Evolutionary conservation across 2,113 vertebrate species (phyloP).

Genomic region (Bos taurus): DNA sequence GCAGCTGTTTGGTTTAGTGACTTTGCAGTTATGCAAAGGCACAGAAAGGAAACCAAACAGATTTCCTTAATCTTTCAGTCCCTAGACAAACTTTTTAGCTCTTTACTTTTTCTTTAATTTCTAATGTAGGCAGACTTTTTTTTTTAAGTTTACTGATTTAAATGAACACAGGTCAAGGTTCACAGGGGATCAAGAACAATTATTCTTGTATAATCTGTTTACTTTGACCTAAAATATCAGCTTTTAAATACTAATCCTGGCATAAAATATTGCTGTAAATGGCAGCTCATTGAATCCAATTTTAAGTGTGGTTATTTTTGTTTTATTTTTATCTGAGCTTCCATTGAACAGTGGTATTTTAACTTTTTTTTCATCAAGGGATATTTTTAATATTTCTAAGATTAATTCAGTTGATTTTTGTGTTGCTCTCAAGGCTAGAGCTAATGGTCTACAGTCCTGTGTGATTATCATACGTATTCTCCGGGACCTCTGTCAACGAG

Average conservation of each 20-base stretch:
- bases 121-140: slow-evolving; percentile 84
- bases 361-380: slow-evolving; percentile 85
- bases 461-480: slow-evolving; percentile 99
- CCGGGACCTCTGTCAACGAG: slow-evolving; percentile 96
- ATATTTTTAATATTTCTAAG: slow-evolving; percentile 72
- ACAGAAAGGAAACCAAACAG: slow-evolving; percentile 89
- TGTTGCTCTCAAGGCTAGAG: slow-evolving; percentile 98
- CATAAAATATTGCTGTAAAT: slow-evolving; percentile 98
- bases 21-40: slow-evolving; percentile 87
- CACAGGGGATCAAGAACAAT: slow-evolving; percentile 91
- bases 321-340: slow-evolving; percentile 87
- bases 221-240: slow-evolving; percentile 88
- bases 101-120: slow-evolving; percentile 85
- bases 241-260: slow-evolving; percentile 90
- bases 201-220: slow-evolving; percentile 94
- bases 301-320: slow-evolving; percentile 77
- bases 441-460: slow-evolving; percentile 98
- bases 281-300: slow-evolving; percentile 87
- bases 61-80: slow-evolving; percentile 94
- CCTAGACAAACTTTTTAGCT: slow-evolving; percentile 85
- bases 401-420: slow-evolving; percentile 88
- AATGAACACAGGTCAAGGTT: slow-evolving; percentile 88
- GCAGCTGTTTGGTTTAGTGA: slow-evolving; percentile 93
- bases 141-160: slow-evolving; percentile 82
- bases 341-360: slow-evolving; percentile 97